Evolutionary conservation across 2,888 invertebrate genomes (phyloP).

Genomic region (Cerceris rybyensis): DNA sequence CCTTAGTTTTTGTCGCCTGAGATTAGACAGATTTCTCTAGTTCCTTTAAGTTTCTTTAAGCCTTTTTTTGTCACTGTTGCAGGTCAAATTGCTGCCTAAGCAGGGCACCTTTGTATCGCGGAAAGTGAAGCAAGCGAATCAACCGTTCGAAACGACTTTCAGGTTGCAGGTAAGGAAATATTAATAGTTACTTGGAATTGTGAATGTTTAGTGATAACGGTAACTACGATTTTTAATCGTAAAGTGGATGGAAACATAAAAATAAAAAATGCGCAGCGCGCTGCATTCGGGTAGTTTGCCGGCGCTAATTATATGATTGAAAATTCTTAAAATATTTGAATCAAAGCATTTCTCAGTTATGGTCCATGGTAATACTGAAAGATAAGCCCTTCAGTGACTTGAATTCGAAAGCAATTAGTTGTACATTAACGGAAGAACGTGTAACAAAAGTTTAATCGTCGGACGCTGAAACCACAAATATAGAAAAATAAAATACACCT

Average conservation of each 20-base stretch:
- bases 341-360: too few species aligned
- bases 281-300: too few species aligned
- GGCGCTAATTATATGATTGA: too few species aligned
- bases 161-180: constrained; percentile 81
- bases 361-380: too few species aligned
- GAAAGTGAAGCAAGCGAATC: constrained; percentile 80
- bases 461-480: too few species aligned
- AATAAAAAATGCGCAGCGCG: too few species aligned
- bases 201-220: too few species aligned
- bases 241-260: too few species aligned
- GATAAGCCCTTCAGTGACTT: neutral
- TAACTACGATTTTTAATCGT: too few species aligned
- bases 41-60: neutral
- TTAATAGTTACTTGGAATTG: neutral
- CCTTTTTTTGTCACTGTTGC: constrained; percentile 22
- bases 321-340: too few species aligned
- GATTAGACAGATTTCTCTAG: neutral
- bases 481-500: too few species aligned
- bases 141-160: constrained; percentile 86
- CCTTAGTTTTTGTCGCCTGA: neutral
- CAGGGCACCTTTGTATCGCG: constrained; percentile 75
- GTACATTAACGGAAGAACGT: neutral
- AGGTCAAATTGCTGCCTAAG: constrained; percentile 80
- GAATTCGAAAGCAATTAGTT: neutral
- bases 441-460: too few species aligned